A percentile compares a stretch with the other conserved stretches of the same genome.
Evolutionary conservation across 2,113 vertebrate genomes (phyloP).

Genomic region (Agapornis roseicollis): DNA sequence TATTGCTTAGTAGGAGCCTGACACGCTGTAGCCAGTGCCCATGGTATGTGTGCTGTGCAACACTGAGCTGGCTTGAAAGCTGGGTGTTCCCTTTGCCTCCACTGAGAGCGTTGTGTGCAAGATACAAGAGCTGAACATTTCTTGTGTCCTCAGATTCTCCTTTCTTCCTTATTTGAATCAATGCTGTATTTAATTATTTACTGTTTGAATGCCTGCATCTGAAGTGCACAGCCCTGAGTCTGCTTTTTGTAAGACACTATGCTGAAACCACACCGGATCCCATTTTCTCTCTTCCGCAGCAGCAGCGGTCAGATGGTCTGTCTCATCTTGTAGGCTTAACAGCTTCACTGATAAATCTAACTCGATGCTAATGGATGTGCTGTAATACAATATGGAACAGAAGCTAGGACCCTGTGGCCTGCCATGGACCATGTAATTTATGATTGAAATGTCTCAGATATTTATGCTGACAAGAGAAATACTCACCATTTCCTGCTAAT

Average conservation of each 20-base stretch:
- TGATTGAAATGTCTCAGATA: neutral
- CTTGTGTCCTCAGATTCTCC: conserved; percentile 32
- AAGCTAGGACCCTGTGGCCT: neutral
- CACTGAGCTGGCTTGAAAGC: neutral
- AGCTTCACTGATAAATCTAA: neutral
- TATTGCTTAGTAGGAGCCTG: neutral
- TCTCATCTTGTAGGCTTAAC: neutral
- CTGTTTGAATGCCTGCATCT: neutral
- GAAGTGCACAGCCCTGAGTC: neutral
- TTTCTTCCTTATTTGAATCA: neutral
- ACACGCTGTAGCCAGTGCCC: neutral
- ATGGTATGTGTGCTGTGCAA: neutral
- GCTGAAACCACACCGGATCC: neutral
- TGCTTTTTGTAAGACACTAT: rapidly evolving
- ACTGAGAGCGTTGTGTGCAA: neutral
- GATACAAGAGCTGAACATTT: neutral
- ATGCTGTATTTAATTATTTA: conserved; percentile 44
- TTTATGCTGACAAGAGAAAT: conserved; percentile 10
- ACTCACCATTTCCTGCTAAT: neutral
- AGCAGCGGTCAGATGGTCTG: neutral
- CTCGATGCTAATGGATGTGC: neutral
- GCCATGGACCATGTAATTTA: neutral
- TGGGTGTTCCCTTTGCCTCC: neutral
- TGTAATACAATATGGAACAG: neutral
- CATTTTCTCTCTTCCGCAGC: neutral